Conservation (phyloP, 2,888 invertebrate genomes). For the Folsomia candida region DNA sequence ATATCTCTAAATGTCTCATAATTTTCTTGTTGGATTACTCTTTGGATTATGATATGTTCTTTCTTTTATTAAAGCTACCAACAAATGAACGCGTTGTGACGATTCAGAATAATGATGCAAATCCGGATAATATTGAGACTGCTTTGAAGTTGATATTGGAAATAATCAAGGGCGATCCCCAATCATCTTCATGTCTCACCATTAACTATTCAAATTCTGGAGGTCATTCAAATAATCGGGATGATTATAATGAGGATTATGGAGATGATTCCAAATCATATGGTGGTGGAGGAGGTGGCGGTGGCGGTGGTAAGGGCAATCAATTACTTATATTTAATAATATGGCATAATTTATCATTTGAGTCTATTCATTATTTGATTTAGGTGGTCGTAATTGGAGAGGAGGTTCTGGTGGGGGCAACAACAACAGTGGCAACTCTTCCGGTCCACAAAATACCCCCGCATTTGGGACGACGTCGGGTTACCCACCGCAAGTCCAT, state of each 20-base stretch:
- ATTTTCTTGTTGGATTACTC: too few species aligned
- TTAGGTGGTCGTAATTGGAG: slow-evolving; percentile 21
- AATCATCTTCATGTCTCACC: slow-evolving; percentile 49
- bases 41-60: too few species aligned
- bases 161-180: slow-evolving; percentile 49
- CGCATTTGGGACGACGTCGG: slow-evolving; percentile 42
- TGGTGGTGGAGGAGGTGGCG: slow-evolving; percentile 39
- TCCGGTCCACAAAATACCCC: slow-evolving; percentile 38
- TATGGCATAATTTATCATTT: slow-evolving; percentile 1
- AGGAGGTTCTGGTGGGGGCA: slow-evolving; percentile 34
- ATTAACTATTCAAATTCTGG: slow-evolving; percentile 48
- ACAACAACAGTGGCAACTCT: slow-evolving; percentile 31
- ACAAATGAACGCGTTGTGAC: slow-evolving; percentile 50
- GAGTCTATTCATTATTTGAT: background rate
- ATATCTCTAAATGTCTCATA: too few species aligned
- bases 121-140: slow-evolving; percentile 49
- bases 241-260: slow-evolving; percentile 46
- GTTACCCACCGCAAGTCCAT: slow-evolving; percentile 50
- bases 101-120: slow-evolving; percentile 50
- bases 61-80: too few species aligned
- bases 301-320: slow-evolving; percentile 7
- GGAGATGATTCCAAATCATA: slow-evolving; percentile 44
- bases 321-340: slow-evolving; percentile 1
- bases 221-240: slow-evolving; percentile 36
- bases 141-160: slow-evolving; percentile 48